Evolutionary conservation across 2,888 invertebrate genomes (phyloP), one percentile per base, ranked within the genome.

Genomic region (Epiblema foenella): DNA sequence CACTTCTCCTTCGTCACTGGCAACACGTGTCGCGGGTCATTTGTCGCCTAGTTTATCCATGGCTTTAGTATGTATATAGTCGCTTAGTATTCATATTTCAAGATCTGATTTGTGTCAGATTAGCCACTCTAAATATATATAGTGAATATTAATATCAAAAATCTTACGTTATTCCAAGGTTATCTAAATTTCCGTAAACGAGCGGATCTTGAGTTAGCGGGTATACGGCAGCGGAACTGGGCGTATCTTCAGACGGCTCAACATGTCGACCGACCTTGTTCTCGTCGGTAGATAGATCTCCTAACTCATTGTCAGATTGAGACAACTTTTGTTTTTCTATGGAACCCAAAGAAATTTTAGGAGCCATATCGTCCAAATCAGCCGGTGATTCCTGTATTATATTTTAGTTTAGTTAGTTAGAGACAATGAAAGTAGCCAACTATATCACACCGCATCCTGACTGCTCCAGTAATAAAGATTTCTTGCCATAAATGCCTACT

Each of bases 141-240:
- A 17, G 4, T 20, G n/a, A 11, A 39, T 39, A 17, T 24, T 3
- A 24, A 24, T 24, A 24, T 33, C 17, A 56, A 29, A 58, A 52
- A 15, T 75, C 81, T 85, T 78, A 90, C 90, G 80, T 81, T 37
- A 86, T 80, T 0, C 87, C 85, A 65, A 86, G 68, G 58, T 85
- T 86, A 2, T 79, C 77, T 0, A 78, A 10, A 33, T 87, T 86
- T 1, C 85, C 87, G 69, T 88, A 86, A 0, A 88, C 85, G 5
- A 77, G 65, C 0, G 69, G 71, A 0, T 68, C 15, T 11, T 85
- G 77, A 17, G 75, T 77, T 0, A 77, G 76, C 1, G 89, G 89
- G 33, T 76, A 89, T 49, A 83, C 85, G 0, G 78, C 75, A 0
- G 85, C 75, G 2, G 89, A 88, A 37, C 83, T 11, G 10, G 46